Percentiles rank a stretch among this genome's conserved stretches.
Evolutionary conservation across 2,113 vertebrate species (phyloP).

Genomic region (Rhipidura dahli): DNA sequence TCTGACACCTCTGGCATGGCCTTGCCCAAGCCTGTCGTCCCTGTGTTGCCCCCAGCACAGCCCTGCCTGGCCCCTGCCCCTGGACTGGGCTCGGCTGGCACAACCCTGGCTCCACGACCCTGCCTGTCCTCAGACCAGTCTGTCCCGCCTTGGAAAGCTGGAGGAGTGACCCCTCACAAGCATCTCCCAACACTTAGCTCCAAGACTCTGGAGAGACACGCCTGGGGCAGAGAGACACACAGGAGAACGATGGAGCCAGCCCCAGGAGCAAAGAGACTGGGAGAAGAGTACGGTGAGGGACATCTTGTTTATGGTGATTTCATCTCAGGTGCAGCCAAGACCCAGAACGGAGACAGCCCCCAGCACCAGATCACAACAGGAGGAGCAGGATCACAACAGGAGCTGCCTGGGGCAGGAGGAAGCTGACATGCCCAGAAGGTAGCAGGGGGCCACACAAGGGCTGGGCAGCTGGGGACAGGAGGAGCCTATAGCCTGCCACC

Average conservation of each 20-base stretch:
- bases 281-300: background rate
- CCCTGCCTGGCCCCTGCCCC: background rate
- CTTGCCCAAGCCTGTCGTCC: background rate
- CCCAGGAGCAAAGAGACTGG: background rate
- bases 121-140: background rate
- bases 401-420: constrained; percentile 51
- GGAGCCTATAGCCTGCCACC: background rate
- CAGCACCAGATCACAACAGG: background rate
- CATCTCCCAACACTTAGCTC: background rate
- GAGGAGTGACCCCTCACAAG: background rate
- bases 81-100: background rate
- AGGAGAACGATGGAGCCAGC: background rate
- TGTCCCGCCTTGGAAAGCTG: background rate
- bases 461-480: background rate
- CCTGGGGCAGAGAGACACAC: rapidly evolving
- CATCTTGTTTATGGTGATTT: background rate
- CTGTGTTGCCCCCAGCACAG: background rate
- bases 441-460: background rate
- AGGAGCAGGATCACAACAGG: background rate
- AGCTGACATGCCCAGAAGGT: background rate
- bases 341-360: background rate
- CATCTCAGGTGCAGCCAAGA: background rate
- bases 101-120: background rate
- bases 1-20: no score
- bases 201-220: rapidly evolving